phyloP scores from a whole-genome alignment of 2,797 vertebrate species.

The Manis crassicaudata region DNA sequence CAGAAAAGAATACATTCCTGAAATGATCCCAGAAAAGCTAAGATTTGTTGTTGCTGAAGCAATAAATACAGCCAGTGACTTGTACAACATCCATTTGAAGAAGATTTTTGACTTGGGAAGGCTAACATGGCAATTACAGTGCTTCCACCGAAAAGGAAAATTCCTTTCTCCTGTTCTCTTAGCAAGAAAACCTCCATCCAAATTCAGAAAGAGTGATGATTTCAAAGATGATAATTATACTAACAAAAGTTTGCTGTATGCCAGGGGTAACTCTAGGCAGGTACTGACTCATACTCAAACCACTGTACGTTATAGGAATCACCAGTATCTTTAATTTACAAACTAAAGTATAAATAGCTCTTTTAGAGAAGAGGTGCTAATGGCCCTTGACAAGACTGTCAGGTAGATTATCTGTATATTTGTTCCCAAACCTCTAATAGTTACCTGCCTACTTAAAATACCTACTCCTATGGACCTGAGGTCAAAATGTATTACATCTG shows the following conservation, averaged over 20 bases:
- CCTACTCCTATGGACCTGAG: neutral
- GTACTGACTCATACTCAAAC: neutral
- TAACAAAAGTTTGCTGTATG: neutral
- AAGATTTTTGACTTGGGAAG: neutral
- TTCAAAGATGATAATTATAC: neutral
- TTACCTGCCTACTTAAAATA: neutral
- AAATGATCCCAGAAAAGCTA: neutral
- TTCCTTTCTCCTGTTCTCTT: neutral
- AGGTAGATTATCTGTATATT: neutral
- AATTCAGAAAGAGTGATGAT: neutral
- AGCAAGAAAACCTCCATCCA: neutral
- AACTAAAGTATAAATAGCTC: neutral
- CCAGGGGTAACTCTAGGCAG: neutral
- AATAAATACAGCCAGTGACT: neutral
- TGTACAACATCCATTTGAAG: neutral
- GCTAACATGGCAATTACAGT: neutral
- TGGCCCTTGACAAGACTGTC: neutral
- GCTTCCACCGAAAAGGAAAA: neutral
- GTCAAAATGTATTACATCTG: neutral
- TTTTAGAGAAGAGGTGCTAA: neutral
- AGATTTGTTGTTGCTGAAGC: neutral
- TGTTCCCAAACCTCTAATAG: neutral
- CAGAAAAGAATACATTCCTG: neutral
- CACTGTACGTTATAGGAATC: neutral
- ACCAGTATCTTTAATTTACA: neutral